Percentiles rank a stretch among this genome's conserved stretches.
phyloP scores from a whole-genome alignment of 2,888 invertebrate genomes.

The Ischnura elegans region DNA sequence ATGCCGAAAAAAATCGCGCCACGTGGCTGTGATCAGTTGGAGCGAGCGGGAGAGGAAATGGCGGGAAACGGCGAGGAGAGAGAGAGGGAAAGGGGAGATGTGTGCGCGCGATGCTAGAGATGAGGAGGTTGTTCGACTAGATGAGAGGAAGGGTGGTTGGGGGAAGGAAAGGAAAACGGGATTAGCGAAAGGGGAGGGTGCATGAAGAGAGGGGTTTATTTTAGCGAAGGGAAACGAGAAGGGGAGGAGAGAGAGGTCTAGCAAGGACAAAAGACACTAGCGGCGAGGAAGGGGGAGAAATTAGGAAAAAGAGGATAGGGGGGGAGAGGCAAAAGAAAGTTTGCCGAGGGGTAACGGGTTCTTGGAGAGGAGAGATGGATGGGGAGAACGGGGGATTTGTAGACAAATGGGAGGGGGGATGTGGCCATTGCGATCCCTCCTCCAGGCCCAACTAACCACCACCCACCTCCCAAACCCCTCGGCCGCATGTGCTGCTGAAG shows the following conservation, averaged over 20 bases:
- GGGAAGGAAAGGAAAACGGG: slow-evolving; percentile 21
- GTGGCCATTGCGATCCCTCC: slow-evolving; percentile 51
- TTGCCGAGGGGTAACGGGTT: slow-evolving; percentile 16
- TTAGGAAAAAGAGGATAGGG: background rate
- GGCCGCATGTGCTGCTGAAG: slow-evolving; percentile 62
- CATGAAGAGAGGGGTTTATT: background rate
- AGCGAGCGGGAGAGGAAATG: background rate
- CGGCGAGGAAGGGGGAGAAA: background rate
- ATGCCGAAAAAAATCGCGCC: slow-evolving; percentile 16
- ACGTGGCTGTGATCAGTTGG: slow-evolving; percentile 17
- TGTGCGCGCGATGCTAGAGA: background rate
- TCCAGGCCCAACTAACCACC: background rate
- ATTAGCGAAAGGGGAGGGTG: background rate
- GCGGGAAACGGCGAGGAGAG: slow-evolving; percentile 73
- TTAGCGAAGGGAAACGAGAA: background rate
- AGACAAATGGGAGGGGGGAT: slow-evolving; percentile 78
- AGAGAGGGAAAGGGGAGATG: slow-evolving; percentile 72
- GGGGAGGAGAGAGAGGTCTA: background rate
- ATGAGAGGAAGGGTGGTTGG: background rate
- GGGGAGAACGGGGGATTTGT: slow-evolving; percentile 75
- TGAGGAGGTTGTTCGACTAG: background rate
- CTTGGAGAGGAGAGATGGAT: slow-evolving; percentile 69
- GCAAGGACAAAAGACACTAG: slow-evolving; percentile 22
- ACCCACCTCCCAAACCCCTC: background rate
- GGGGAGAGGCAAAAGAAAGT: slow-evolving; percentile 2